Evolutionary conservation across 2,888 invertebrate genomes (phyloP).

Genomic region (Ephialtes manifestator): DNA sequence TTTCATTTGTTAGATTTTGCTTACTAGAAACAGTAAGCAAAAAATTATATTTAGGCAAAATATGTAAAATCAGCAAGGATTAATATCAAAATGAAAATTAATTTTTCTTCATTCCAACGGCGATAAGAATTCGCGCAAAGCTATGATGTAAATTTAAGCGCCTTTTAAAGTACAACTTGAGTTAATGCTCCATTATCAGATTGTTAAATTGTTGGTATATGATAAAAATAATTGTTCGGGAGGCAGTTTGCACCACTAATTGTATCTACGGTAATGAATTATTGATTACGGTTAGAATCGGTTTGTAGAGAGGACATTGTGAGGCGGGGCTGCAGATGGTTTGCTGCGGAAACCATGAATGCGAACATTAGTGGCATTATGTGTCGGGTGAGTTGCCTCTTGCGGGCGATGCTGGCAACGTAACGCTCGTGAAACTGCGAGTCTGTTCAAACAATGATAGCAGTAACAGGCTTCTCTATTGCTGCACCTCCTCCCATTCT

Average conservation of each 20-base stretch:
- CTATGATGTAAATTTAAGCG: background rate
- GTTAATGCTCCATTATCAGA: background rate
- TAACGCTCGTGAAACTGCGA: conserved; percentile 84
- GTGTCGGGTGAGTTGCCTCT: conserved; percentile 70
- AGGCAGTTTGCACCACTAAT: background rate
- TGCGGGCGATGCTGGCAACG: conserved; percentile 50
- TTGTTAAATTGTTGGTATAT: background rate
- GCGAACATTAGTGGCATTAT: conserved; percentile 81
- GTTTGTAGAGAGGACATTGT: conserved; percentile 30
- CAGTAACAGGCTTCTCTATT: conserved; percentile 79
- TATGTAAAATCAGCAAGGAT: too few relatives aligned
- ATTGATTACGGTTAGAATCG: conserved; percentile 53
- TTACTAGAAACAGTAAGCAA: too few relatives aligned
- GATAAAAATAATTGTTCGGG: background rate
- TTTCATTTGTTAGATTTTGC: too few relatives aligned
- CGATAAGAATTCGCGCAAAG: background rate
- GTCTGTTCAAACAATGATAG: conserved; percentile 86
- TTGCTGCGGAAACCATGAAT: conserved; percentile 70
- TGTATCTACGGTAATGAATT: conserved; percentile 43
- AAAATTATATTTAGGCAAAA: too few relatives aligned
- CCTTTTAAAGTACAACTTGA: background rate
- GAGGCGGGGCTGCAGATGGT: conserved; percentile 44
- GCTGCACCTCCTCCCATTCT: conserved; percentile 72
- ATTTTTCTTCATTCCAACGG: background rate
- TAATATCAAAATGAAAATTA: too few relatives aligned